Evolutionary conservation across 2,113 vertebrate genomes (phyloP).

Genomic region (Holacanthus passer): DNA sequence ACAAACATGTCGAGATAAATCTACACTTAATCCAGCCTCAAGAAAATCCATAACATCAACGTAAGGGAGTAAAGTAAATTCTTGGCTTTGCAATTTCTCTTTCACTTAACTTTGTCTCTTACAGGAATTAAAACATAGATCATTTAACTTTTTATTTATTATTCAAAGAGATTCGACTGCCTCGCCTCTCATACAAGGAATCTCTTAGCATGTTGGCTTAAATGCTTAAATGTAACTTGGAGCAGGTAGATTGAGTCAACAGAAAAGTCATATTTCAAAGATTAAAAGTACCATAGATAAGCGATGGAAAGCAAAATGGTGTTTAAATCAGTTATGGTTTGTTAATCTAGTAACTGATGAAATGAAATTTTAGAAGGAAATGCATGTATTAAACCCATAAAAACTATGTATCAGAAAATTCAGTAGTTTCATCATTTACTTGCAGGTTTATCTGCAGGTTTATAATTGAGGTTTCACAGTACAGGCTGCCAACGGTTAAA

Average conservation of each 20-base stretch:
- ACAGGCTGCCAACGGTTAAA: slow-evolving; percentile 32
- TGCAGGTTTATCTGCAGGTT: neutral
- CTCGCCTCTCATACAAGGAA: neutral
- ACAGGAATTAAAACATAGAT: slow-evolving; percentile 24
- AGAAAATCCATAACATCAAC: slow-evolving; percentile 16
- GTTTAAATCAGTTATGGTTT: neutral
- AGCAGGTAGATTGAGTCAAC: neutral
- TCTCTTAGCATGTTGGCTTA: neutral
- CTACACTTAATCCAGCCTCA: slow-evolving; percentile 16
- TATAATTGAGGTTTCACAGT: slow-evolving; percentile 40
- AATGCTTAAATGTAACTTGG: neutral
- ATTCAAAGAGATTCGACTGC: neutral
- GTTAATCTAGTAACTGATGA: neutral
- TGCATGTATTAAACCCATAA: neutral
- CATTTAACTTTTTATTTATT: neutral
- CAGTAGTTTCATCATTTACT: neutral
- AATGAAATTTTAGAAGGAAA: neutral
- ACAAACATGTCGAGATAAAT: slow-evolving; percentile 22
- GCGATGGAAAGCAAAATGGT: neutral
- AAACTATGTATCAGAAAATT: neutral
- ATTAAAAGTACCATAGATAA: neutral
- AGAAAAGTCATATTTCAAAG: neutral
- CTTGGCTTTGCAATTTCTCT: slow-evolving; percentile 8
- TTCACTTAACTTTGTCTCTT: slow-evolving; percentile 6
- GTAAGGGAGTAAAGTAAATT: slow-evolving; percentile 23